Conservation (phyloP, 2,888 invertebrate species). For the Deilephila elpenor region DNA sequence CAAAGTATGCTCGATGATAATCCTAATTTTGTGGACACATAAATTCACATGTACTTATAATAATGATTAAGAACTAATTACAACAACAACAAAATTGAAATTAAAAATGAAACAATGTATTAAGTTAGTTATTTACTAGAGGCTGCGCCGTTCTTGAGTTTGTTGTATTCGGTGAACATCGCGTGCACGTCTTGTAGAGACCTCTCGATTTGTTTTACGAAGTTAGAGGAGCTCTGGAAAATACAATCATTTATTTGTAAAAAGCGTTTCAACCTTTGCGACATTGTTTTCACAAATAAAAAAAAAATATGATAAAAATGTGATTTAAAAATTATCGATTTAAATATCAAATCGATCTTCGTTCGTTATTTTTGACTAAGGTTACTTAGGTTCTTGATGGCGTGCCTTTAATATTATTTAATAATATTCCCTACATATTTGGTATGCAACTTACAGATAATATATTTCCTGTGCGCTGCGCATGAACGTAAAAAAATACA, state of each 20-base stretch:
- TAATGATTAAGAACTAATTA: slow-evolving; percentile 12
- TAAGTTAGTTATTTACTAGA: slow-evolving; percentile 49
- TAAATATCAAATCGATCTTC: too few species aligned
- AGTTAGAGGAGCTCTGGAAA: slow-evolving; percentile 91
- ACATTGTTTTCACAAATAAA: too few species aligned
- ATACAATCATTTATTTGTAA: slow-evolving; percentile 12
- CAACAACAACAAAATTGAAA: slow-evolving; percentile 36
- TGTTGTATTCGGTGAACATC: slow-evolving; percentile 86
- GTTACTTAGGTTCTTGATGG: too few species aligned
- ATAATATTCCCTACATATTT: not conserved
- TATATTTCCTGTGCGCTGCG: not conserved
- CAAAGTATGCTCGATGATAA: slow-evolving; percentile 6
- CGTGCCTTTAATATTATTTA: too few species aligned
- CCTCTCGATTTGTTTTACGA: slow-evolving; percentile 89
- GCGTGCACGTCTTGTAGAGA: slow-evolving; percentile 89
- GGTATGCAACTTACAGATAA: not conserved
- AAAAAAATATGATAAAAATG: too few species aligned
- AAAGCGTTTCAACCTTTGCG: not conserved
- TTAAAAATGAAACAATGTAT: slow-evolving; percentile 43
- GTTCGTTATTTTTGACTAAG: too few species aligned
- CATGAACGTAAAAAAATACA: slow-evolving; percentile 16
- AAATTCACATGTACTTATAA: slow-evolving; percentile 1
- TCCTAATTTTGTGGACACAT: not conserved
- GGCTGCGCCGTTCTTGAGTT: slow-evolving; percentile 63
- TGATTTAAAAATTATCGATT: too few species aligned